A percentile compares a stretch with the other conserved stretches of the same genome.
phyloP scores from a whole-genome alignment of 1,140 invertebrate genomes.

The Drosophila tani region DNA sequence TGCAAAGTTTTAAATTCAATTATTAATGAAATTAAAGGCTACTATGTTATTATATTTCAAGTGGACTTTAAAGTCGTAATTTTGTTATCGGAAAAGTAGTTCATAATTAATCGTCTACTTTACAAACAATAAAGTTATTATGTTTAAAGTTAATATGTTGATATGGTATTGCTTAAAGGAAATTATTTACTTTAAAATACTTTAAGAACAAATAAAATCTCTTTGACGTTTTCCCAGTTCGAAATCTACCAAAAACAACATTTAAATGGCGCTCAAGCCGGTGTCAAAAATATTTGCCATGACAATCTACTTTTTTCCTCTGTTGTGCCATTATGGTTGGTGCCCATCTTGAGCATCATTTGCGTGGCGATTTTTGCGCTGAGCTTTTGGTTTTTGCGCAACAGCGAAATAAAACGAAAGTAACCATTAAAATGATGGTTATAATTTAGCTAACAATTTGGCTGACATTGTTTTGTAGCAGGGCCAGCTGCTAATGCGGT shows the following conservation, averaged over 20 bases:
- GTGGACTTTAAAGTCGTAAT: no score
- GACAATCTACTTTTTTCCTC: conserved; percentile 30
- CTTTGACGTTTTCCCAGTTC: neutral
- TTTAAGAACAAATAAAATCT: no score
- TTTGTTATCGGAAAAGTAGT: no score
- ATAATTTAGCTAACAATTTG: conserved; percentile 79
- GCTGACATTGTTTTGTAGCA: conserved; percentile 51
- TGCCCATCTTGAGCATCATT: conserved; percentile 66
- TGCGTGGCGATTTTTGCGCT: conserved; percentile 69
- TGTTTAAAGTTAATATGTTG: no score
- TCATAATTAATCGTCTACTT: no score
- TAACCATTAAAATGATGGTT: conserved; percentile 73
- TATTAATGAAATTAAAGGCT: no score
- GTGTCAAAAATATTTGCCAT: conserved; percentile 1
- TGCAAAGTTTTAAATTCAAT: no score
- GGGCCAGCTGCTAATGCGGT: conserved; percentile 72
- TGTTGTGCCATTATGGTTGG: conserved; percentile 14
- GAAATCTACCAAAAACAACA: neutral
- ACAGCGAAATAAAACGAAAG: conserved; percentile 39
- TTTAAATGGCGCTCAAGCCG: neutral
- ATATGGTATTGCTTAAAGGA: no score
- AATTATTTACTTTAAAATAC: no score
- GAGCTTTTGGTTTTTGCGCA: conserved; percentile 63
- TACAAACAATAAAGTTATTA: no score
- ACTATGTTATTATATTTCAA: no score